These are phyloP conservation scores for Orchesella cincta DNA, from an alignment of 1,140 invertebrate genomes.

Conservation along the genomic window DNA sequence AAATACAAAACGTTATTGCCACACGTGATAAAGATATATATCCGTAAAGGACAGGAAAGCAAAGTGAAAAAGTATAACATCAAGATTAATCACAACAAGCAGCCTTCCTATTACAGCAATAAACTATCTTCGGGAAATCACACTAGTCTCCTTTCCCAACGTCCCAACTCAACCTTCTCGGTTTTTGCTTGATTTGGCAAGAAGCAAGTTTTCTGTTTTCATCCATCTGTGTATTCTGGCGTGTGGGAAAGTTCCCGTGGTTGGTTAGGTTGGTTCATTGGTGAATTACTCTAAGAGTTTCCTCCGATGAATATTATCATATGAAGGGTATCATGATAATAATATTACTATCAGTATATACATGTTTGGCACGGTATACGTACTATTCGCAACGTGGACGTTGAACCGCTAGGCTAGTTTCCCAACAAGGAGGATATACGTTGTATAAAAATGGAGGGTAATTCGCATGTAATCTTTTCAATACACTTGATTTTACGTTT, in stretches of 20 bases:
- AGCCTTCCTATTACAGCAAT: neutral
- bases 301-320: neutral
- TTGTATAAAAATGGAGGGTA: too few species aligned
- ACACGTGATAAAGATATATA: neutral
- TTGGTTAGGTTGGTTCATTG: too few species aligned
- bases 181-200: conserved; percentile 27
- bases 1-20: neutral
- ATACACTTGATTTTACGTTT: too few species aligned
- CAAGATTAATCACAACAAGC: neutral
- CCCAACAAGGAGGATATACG: too few species aligned
- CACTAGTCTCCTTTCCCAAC: conserved; percentile 10
- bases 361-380: neutral
- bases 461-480: too few species aligned
- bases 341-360: too few species aligned
- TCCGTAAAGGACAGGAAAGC: neutral
- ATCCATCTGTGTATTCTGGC: conserved; percentile 9
- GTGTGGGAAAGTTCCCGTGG: conserved; percentile 20
- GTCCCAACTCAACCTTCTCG: neutral
- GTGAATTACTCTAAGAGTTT: too few species aligned
- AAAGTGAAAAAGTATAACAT: neutral
- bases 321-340: neutral
- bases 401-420: neutral
- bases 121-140: conserved; percentile 10
- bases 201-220: conserved; percentile 2
- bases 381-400: neutral